Percentiles rank a stretch among this genome's conserved stretches.
Conservation (phyloP, 2,113 vertebrate genomes). For the Hucho hucho region DNA sequence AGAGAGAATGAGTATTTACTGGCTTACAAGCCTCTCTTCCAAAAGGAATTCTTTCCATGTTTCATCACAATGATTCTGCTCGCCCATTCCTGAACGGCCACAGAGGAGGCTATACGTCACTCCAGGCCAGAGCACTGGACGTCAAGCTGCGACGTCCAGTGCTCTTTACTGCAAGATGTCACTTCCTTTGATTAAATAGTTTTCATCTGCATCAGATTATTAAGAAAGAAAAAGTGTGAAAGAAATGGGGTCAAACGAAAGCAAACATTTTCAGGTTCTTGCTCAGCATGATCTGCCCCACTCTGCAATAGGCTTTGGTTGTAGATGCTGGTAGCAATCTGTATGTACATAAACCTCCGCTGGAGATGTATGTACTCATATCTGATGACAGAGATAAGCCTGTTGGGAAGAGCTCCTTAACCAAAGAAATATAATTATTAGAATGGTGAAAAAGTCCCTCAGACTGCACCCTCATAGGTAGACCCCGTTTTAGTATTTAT, state of each 20-base stretch:
- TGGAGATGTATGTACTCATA: not conserved
- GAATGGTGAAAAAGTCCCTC: too few species aligned
- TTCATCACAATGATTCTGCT: slow-evolving; percentile 62
- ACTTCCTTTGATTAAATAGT: slow-evolving; percentile 54
- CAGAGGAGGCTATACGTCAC: not conserved
- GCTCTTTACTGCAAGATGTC: slow-evolving; percentile 47
- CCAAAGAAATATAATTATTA: too few species aligned
- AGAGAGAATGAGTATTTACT: slow-evolving; percentile 60
- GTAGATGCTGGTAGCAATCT: not conserved
- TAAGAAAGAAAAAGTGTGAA: slow-evolving; percentile 32
- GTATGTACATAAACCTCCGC: not conserved
- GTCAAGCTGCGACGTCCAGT: too few species aligned
- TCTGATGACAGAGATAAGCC: slow-evolving; percentile 29
- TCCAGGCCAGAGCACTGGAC: slow-evolving; percentile 28
- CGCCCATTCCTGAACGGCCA: slow-evolving; percentile 50
- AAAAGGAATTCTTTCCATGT: slow-evolving; percentile 72
- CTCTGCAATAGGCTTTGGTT: not conserved
- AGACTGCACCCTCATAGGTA: too few species aligned
- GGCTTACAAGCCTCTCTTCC: slow-evolving; percentile 63
- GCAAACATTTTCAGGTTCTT: not conserved
- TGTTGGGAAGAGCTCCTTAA: not conserved
- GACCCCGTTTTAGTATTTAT: not conserved
- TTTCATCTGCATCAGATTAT: slow-evolving; percentile 50
- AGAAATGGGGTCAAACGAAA: not conserved
- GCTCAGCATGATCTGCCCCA: not conserved